phyloP scores from a whole-genome alignment of 2,888 invertebrate genomes.

The Dysmachus trigonus region DNA sequence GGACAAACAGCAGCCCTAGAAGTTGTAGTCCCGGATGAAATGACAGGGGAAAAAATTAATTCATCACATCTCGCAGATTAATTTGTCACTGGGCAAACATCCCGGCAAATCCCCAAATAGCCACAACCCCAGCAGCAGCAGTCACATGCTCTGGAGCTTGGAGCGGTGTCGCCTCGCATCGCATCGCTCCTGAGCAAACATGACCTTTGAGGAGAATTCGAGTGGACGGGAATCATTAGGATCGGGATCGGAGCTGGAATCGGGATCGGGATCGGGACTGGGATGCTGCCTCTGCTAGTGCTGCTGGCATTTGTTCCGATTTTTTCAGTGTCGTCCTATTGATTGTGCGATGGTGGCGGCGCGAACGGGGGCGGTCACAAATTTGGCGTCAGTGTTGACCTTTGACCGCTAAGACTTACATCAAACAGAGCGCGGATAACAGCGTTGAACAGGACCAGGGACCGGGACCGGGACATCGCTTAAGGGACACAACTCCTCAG shows the following conservation, averaged over 20 bases:
- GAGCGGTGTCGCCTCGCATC: background rate
- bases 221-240: slow-evolving; percentile 7
- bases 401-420: background rate
- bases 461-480: too few species aligned
- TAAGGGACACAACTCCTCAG: background rate
- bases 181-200: background rate
- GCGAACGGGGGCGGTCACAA: background rate
- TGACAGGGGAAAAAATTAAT: slow-evolving; percentile 36
- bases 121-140: background rate
- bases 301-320: background rate
- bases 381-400: background rate
- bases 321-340: background rate
- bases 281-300: background rate
- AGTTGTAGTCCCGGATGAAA: slow-evolving; percentile 27
- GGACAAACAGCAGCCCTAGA: slow-evolving; percentile 43
- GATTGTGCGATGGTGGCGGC: background rate
- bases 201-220: background rate
- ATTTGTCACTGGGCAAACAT: slow-evolving; percentile 42
- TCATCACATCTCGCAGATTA: slow-evolving; percentile 40
- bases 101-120: slow-evolving; percentile 32
- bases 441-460: background rate
- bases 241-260: background rate
- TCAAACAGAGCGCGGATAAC: slow-evolving; percentile 3
- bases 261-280: background rate
- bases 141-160: slow-evolving; percentile 1